Base-by-base conservation (phyloP, 2,888 invertebrate genomes). In the Cotesia congregata region DNA sequence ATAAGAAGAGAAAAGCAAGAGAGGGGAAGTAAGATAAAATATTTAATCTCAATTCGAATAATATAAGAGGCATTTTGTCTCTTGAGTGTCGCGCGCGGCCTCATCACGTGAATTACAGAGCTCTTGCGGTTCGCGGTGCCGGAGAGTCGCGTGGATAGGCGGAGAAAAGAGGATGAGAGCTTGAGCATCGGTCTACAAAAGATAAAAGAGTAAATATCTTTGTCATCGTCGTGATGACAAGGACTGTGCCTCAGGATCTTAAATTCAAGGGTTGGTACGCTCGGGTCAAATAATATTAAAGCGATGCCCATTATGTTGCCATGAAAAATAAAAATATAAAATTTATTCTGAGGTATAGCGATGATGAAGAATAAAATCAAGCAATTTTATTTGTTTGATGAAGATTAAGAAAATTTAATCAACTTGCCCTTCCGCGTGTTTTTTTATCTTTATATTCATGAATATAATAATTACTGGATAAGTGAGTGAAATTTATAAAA, bases 71-170 rank as follows among this genome's bases (percentile, higher is more conserved):
- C 82, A 86, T 87, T 50, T 88, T 86, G 86, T 87, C 85, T 85
- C 83, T 80, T 72, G 79, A 83, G 86, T 88, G 89, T 88, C 88
- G 89, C 87, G 82, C 83, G 88, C 88, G 89, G 89, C 88, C 87
- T 89, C 89, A 89, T 89, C 88, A 88, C 80, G 83, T 79, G 88
- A 87, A 89, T 89, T 89, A 89, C 88, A 82, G 82, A 80, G 80
- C 80, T 81, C 80, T 80, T 81, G 50, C 50, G 79, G 80, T 79
- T 79, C 80, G 79, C 80, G 87, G 85, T 85, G 86, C 86, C 86
- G 82, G 84, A 86, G 86, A 87, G 88, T 88, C 88, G 88, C 88
- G 88, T 88, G 88, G 88, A 88, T 87, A 88, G 88, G 88, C 87
- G 88, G 86, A 85, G 87, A 86, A 50, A 50, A 83, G 81, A 83